Conservation (phyloP, 2,888 invertebrate species). For the Oxycera nigricornis region DNA sequence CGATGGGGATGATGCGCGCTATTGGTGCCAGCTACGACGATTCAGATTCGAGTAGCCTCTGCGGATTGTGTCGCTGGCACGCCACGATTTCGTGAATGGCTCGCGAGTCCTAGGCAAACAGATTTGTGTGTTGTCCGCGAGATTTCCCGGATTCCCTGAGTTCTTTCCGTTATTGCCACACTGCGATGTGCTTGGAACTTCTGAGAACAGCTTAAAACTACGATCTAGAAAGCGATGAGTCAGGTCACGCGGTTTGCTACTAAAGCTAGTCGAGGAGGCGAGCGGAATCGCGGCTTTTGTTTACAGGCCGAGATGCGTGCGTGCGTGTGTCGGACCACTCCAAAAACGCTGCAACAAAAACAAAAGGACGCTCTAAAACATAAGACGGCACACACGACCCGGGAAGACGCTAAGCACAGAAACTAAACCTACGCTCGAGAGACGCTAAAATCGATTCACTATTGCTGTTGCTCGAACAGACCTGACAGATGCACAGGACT, state of each 20-base stretch:
- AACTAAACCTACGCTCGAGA: slow-evolving; percentile 37
- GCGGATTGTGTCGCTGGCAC: background rate
- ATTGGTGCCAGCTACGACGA: slow-evolving; percentile 23
- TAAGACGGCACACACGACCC: background rate
- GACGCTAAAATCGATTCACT: slow-evolving; percentile 38
- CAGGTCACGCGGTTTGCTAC: slow-evolving; percentile 21
- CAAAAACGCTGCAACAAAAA: background rate
- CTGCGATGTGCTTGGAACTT: slow-evolving; percentile 8
- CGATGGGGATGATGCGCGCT: slow-evolving; percentile 35
- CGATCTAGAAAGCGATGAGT: slow-evolving; percentile 15
- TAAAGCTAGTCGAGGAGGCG: background rate
- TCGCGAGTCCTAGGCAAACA: background rate
- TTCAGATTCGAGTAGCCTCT: slow-evolving; percentile 22
- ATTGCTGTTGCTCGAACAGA: slow-evolving; percentile 34
- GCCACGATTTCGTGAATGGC: background rate
- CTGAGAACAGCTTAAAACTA: background rate
- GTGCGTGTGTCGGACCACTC: background rate
- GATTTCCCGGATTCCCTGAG: slow-evolving; percentile 15
- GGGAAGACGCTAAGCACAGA: slow-evolving; percentile 14
- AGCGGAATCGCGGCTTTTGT: background rate
- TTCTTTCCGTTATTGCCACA: slow-evolving; percentile 13
- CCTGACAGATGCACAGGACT: slow-evolving; percentile 38
- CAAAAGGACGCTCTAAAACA: background rate
- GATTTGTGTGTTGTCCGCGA: background rate
- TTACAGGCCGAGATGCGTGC: background rate